A percentile compares a stretch with the other conserved stretches of the same genome.
phyloP scores from a whole-genome alignment of 2,113 vertebrate species.

The Rhynchomys soricoides region DNA sequence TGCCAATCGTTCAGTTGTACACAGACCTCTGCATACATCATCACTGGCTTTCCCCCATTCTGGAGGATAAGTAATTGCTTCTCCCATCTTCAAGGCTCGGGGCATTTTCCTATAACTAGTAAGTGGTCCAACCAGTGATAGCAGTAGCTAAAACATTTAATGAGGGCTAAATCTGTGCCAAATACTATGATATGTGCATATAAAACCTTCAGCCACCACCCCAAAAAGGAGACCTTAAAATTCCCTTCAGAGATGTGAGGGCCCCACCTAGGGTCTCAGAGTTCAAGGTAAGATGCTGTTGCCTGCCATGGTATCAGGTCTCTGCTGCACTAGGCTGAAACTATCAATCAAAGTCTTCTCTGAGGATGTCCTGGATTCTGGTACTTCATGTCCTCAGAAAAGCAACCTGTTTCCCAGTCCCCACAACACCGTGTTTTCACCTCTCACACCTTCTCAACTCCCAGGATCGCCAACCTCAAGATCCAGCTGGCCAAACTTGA shows the following conservation, averaged over 20 bases:
- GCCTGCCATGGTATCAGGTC: background rate
- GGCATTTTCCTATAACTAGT: background rate
- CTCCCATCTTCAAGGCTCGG: background rate
- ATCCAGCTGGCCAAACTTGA: constrained; percentile 97
- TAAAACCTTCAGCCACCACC: background rate
- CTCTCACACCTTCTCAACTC: background rate
- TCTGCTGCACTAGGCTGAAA: background rate
- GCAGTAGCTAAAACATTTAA: background rate
- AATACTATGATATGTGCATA: too few relatives aligned
- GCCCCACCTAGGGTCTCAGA: background rate
- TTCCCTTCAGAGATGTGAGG: background rate
- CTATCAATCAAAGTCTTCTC: background rate
- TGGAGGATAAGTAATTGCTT: background rate
- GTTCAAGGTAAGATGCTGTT: background rate
- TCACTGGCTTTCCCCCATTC: background rate
- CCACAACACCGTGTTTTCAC: fast-evolving
- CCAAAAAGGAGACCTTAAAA: background rate
- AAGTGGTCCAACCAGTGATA: background rate
- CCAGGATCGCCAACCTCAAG: constrained; percentile 96
- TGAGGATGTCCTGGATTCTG: background rate
- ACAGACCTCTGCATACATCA: background rate
- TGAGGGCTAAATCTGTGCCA: background rate
- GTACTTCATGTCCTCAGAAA: background rate
- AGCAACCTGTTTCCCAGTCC: background rate
- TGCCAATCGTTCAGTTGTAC: background rate